A percentile compares a stretch with the other conserved stretches of the same genome.
Conservation (phyloP, 2,888 invertebrate species). For the Acrocyrtus sp. region DNA sequence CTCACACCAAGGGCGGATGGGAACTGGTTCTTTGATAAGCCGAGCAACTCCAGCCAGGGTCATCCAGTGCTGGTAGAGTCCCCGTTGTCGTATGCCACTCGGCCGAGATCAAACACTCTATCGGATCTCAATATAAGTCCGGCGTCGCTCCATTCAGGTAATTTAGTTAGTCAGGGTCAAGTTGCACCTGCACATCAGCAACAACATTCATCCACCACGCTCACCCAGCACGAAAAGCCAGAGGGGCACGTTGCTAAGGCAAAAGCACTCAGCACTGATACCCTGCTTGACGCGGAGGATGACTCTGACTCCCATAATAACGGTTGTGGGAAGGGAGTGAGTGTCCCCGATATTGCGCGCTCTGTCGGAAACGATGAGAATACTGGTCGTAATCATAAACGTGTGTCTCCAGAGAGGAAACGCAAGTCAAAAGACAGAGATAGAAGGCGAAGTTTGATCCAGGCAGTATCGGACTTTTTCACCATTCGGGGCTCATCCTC, state of each 20-base stretch:
- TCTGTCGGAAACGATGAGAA: background rate
- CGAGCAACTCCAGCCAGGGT: too few species aligned
- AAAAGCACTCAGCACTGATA: conserved; percentile 60
- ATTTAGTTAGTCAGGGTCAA: too few species aligned
- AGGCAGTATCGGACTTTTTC: conserved; percentile 85
- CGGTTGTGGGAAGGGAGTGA: conserved; percentile 39
- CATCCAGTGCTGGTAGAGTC: conserved; percentile 3
- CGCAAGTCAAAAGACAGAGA: conserved; percentile 75
- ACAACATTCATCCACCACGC: conserved; percentile 6
- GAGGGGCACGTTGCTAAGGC: conserved; percentile 48
- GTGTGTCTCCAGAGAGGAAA: conserved; percentile 59
- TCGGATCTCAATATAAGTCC: conserved; percentile 48
- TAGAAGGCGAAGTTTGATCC: conserved; percentile 83
- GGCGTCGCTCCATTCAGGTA: conserved; percentile 33
- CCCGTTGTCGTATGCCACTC: background rate
- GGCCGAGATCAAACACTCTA: conserved; percentile 48
- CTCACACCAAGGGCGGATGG: conserved; percentile 30
- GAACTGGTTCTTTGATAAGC: conserved; percentile 37
- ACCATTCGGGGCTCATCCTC: conserved; percentile 68
- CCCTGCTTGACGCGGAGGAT: conserved; percentile 52
- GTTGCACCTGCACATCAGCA: background rate
- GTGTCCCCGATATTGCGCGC: conserved; percentile 53
- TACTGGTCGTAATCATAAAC: conserved; percentile 10
- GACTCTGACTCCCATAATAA: conserved; percentile 27
- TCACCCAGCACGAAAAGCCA: too few species aligned